A percentile compares a stretch with the other conserved stretches of the same genome.
phyloP scores from a whole-genome alignment of 2,888 invertebrate genomes.

The Caenorhabditis drosophilae region DNA sequence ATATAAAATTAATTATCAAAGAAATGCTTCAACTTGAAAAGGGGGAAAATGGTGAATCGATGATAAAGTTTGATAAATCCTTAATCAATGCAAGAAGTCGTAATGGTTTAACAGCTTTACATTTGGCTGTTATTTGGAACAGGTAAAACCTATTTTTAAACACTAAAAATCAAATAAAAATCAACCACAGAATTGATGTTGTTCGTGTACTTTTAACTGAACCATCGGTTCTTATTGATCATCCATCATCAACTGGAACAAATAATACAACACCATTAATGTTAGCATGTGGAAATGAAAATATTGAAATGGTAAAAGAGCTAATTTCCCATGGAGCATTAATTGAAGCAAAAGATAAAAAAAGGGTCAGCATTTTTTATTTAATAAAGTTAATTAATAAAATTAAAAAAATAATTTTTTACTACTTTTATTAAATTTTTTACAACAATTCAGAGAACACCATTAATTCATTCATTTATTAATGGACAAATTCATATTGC shows the following conservation, averaged over 20 bases:
- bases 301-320: slow-evolving; percentile 45
- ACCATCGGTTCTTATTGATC: slow-evolving; percentile 25
- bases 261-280: slow-evolving; percentile 41
- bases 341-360: slow-evolving; percentile 70
- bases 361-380: no score
- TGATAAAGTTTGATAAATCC: slow-evolving; percentile 28
- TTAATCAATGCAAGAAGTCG: slow-evolving; percentile 49
- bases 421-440: background rate
- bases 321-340: slow-evolving; percentile 70
- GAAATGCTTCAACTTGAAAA: slow-evolving; percentile 46
- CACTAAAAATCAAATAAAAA: no score
- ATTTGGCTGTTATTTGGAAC: slow-evolving; percentile 68
- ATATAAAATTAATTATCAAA: slow-evolving; percentile 33
- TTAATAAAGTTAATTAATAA: no score
- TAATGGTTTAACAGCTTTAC: slow-evolving; percentile 70
- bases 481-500: slow-evolving; percentile 71
- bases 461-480: slow-evolving; percentile 73
- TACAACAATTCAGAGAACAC: slow-evolving; percentile 66
- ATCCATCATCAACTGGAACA: slow-evolving; percentile 31
- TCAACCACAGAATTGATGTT: slow-evolving; percentile 17
- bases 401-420: no score
- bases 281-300: slow-evolving; percentile 46
- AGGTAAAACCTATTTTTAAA: no score
- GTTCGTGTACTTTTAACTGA: slow-evolving; percentile 30
- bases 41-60: slow-evolving; percentile 18